Evolutionary conservation across 2,888 invertebrate genomes (phyloP).

Genomic region (Trissoscelio sp.): DNA sequence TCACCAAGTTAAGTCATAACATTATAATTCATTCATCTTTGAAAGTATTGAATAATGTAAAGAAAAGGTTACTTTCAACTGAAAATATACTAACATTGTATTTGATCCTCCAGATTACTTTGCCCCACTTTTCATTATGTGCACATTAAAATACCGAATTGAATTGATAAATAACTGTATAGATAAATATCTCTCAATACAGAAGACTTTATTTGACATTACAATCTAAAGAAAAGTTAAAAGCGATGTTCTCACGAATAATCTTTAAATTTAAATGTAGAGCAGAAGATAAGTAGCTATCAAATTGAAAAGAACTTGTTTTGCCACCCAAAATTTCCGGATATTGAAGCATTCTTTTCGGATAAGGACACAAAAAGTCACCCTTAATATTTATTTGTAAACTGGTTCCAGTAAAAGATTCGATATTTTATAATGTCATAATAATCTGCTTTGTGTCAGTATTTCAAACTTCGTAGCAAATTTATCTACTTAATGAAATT

Average conservation of each 20-base stretch:
- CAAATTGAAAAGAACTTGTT: background rate
- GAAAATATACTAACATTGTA: background rate
- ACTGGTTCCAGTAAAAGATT: background rate
- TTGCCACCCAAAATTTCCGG: constrained; percentile 19
- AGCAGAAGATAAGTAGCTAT: background rate
- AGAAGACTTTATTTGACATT: background rate
- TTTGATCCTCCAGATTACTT: background rate
- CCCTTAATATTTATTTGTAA: background rate
- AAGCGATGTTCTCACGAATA: background rate
- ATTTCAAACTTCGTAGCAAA: background rate
- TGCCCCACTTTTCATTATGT: background rate
- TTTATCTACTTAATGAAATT: no score
- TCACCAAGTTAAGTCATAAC: background rate
- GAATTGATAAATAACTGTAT: background rate
- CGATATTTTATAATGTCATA: constrained; percentile 11
- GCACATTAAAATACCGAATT: background rate
- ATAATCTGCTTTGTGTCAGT: background rate
- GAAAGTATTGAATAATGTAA: no score
- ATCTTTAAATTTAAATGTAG: background rate
- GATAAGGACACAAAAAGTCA: background rate
- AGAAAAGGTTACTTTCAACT: background rate
- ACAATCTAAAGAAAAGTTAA: background rate
- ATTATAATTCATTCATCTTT: background rate
- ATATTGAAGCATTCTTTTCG: constrained; percentile 4
- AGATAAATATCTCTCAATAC: no score